Evolutionary conservation across 2,797 vertebrate species (phyloP).

Genomic region (Hybognathus amarus): DNA sequence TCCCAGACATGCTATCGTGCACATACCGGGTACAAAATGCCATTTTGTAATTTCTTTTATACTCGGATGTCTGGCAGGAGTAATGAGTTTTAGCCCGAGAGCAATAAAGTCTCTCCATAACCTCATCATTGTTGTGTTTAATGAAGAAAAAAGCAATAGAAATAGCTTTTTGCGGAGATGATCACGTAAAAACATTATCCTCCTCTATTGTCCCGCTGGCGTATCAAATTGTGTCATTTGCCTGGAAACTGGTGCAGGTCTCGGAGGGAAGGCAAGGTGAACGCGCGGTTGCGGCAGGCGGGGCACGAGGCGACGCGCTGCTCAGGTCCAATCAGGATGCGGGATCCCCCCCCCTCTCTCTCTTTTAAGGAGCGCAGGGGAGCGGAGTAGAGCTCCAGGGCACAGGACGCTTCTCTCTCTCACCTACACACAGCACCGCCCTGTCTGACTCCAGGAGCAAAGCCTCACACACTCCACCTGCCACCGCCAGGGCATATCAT

Average conservation of each 20-base stretch:
- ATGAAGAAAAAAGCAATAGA: slow-evolving; percentile 68
- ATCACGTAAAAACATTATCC: slow-evolving; percentile 82
- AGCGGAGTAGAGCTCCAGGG: slow-evolving; percentile 70
- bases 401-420: slow-evolving; percentile 73
- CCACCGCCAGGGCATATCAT: slow-evolving; percentile 64
- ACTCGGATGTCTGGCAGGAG: slow-evolving; percentile 77
- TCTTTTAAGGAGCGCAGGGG: slow-evolving; percentile 35
- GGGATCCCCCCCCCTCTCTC: slow-evolving; percentile 41
- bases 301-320: slow-evolving; percentile 73
- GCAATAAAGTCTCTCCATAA: slow-evolving; percentile 82
- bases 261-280: slow-evolving; percentile 81
- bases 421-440: slow-evolving; percentile 75
- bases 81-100: slow-evolving; percentile 80
- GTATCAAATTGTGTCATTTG: slow-evolving; percentile 85
- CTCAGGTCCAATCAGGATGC: slow-evolving; percentile 78
- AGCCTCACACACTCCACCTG: slow-evolving; percentile 70
- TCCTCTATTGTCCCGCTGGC: slow-evolving; percentile 78
- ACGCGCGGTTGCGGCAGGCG: slow-evolving; percentile 72
- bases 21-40: slow-evolving; percentile 77
- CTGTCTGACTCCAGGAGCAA: slow-evolving; percentile 69
- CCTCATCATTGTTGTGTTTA: slow-evolving; percentile 77
- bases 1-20: slow-evolving; percentile 76
- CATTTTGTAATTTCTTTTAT: slow-evolving; percentile 80
- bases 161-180: slow-evolving; percentile 67
- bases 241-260: slow-evolving; percentile 84